Percentiles rank a stretch among this genome's conserved stretches.
Evolutionary conservation across 2,113 vertebrate species (phyloP).

Genomic region (Muntiacus muntjak): DNA sequence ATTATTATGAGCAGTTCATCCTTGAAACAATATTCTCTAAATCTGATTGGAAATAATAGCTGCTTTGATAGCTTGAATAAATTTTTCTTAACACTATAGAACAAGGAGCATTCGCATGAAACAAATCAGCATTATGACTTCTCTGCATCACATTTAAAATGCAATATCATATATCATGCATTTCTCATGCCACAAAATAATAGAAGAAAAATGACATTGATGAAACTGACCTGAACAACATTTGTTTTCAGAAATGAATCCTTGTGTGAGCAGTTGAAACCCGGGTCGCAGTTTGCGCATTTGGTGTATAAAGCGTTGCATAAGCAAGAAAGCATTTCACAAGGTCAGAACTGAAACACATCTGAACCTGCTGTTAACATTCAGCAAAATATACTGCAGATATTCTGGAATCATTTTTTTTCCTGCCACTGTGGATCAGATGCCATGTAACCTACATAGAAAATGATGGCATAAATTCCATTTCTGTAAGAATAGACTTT

Average conservation of each 20-base stretch:
- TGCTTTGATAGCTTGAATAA: neutral
- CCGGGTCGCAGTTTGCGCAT: neutral
- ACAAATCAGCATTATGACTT: neutral
- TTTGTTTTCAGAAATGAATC: slow-evolving; percentile 29
- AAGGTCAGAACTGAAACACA: slow-evolving; percentile 57
- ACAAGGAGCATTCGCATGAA: neutral
- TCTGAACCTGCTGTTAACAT: slow-evolving; percentile 32
- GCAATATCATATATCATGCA: neutral
- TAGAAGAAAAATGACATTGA: neutral
- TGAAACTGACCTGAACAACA: slow-evolving; percentile 41
- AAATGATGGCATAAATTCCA: slow-evolving; percentile 17
- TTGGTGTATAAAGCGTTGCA: slow-evolving; percentile 38
- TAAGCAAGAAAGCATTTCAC: slow-evolving; percentile 39
- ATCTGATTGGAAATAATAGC: slow-evolving; percentile 19
- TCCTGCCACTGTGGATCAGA: neutral
- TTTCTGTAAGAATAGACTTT: neutral
- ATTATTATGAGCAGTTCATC: neutral
- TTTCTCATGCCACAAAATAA: neutral
- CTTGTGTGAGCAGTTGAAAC: neutral
- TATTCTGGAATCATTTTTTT: slow-evolving; percentile 5
- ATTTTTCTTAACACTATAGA: neutral
- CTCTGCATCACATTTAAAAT: neutral
- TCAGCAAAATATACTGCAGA: slow-evolving; percentile 52
- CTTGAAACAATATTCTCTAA: neutral
- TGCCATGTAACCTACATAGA: neutral